Percentiles rank a stretch among this genome's conserved stretches.
phyloP scores from a whole-genome alignment of 1,140 invertebrate genomes.

The Aphaenogaster rudis region DNA sequence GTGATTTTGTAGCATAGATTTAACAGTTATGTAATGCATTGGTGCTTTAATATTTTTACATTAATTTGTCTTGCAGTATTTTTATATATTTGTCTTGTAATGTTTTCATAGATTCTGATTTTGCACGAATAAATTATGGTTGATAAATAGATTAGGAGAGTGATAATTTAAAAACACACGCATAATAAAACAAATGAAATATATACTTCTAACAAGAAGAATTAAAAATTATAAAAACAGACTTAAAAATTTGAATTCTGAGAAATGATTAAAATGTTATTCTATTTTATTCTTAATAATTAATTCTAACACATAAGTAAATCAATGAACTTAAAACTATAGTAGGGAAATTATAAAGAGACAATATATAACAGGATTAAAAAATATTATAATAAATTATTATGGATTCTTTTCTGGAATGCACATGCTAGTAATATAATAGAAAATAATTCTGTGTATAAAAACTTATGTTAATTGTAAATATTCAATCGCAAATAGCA shows the following conservation, averaged over 20 bases:
- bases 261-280: background rate
- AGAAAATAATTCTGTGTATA: background rate
- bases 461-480: background rate
- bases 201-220: background rate
- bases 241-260: background rate
- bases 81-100: background rate
- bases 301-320: background rate
- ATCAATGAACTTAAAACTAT: background rate
- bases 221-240: background rate
- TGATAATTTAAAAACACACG: background rate
- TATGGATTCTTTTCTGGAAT: background rate
- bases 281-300: background rate
- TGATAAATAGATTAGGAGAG: background rate
- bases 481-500: background rate
- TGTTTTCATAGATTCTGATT: background rate
- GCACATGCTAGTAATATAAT: background rate
- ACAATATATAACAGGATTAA: background rate
- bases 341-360: background rate
- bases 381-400: background rate
- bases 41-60: background rate
- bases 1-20: constrained; percentile 20
- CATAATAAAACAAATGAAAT: too few relatives aligned
- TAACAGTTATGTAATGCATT: background rate
- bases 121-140: constrained; percentile 31
- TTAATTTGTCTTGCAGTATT: background rate